These are phyloP conservation scores for Trissonchulus sp. DNA, from an alignment of 2,888 invertebrate genomes.

Conservation along the genomic window DNA sequence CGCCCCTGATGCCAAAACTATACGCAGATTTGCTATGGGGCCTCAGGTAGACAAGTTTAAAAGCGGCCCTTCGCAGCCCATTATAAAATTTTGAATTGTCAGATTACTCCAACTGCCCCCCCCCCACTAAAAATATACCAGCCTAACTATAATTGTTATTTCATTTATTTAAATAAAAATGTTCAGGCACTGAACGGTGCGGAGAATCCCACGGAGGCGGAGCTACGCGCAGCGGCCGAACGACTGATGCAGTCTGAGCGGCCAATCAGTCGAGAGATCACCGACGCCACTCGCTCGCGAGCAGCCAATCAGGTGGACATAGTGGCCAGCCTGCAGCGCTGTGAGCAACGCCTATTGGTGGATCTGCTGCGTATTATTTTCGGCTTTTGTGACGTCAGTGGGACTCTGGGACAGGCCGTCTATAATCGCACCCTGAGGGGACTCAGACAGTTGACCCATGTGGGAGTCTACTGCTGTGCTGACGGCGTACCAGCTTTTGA, in stretches of 20 bases:
- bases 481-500: slow-evolving; percentile 6
- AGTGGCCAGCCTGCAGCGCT: background rate
- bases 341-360: slow-evolving; percentile 14
- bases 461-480: slow-evolving; percentile 8
- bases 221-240: background rate
- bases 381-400: slow-evolving; percentile 9
- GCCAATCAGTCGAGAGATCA: background rate
- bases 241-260: background rate
- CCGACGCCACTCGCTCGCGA: background rate
- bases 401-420: slow-evolving; percentile 26
- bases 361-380: slow-evolving; percentile 17
- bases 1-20: too few species aligned
- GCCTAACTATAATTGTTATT: too few species aligned
- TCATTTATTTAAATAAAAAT: too few species aligned
- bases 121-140: too few species aligned
- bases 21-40: too few species aligned
- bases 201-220: background rate
- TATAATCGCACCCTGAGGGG: slow-evolving; percentile 13
- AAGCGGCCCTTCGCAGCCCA: too few species aligned
- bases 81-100: too few species aligned
- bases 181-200: background rate
- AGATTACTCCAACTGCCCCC: too few species aligned
- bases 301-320: slow-evolving; percentile 4
- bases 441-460: slow-evolving; percentile 19
- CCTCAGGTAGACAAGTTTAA: too few species aligned